Evolutionary conservation across 2,113 vertebrate species (phyloP), one percentile per base, ranked within the genome.

Genomic region (Chionodraco myersi): DNA sequence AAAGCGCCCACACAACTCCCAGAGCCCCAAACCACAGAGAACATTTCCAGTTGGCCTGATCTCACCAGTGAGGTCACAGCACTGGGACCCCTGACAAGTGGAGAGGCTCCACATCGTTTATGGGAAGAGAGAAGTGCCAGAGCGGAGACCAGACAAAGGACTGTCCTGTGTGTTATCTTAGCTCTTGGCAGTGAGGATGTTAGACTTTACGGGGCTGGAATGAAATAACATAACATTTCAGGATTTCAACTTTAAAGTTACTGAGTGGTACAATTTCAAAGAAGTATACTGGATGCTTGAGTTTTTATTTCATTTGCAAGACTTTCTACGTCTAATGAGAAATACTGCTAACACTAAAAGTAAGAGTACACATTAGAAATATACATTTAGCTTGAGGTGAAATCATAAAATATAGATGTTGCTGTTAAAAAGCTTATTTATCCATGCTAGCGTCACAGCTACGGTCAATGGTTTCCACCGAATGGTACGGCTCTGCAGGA

Each of bases 31-130:
- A 93, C 91, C 92, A 77, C 92, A 72, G 68, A 77, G 80, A 94
- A 87, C 93, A 92, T 90, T 94, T 94, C 93, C 95, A 95, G 90
- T 92, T 95, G 95, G 94, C 91, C 77, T 1, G 1, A 52, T 79
- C 86, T 86, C 90, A 88, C 81, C 61, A 75, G 84, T 94, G 93
- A 94, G 92, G 85, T 94, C 91, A 95, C 82, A 79, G 80, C 75
- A 66, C 86, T 87, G 89, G 92, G 91, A 92, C 82, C 69, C 80
- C 79, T 77, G 91, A 89, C 91, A 88, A 89, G 80, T 59, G 13
- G 54, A 86, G 64, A 66, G 75, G 56, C 86, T 91, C 82, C 78
- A 90, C 78, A 72, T 76, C 66, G 30, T 85, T 91, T 86, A 72
- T 82, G 80, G 79, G 83, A 89, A 83, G 61, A 72, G 85, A 80